These are phyloP conservation scores for Drosophila suzukii DNA, from an alignment of 1,140 invertebrate genomes.

Conservation along the genomic window DNA sequence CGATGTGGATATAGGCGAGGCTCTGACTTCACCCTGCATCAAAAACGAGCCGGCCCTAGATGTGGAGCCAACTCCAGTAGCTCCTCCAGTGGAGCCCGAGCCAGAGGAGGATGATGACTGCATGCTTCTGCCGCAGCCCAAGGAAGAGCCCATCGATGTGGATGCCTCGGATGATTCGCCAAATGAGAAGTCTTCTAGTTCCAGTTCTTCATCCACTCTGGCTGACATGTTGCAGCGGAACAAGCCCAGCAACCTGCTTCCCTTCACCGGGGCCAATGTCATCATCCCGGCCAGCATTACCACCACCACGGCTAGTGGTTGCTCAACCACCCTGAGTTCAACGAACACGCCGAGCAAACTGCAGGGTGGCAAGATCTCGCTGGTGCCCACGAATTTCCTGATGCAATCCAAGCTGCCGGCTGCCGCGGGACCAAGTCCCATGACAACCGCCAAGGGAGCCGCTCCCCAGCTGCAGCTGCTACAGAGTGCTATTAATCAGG, in stretches of 20 bases:
- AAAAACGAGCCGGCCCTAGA: slow-evolving; percentile 64
- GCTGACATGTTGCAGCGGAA: slow-evolving; percentile 62
- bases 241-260: slow-evolving; percentile 52
- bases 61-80: slow-evolving; percentile 7
- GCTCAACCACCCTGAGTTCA: slow-evolving; percentile 23
- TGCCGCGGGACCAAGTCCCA: slow-evolving; percentile 34
- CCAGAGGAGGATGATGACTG: slow-evolving; percentile 71
- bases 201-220: slow-evolving; percentile 53
- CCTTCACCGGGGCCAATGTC: slow-evolving; percentile 65
- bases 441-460: slow-evolving; percentile 23
- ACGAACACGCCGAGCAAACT: slow-evolving; percentile 32
- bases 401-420: slow-evolving; percentile 72
- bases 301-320: slow-evolving; percentile 37
- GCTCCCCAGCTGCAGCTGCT: slow-evolving; percentile 59
- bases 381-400: slow-evolving; percentile 81
- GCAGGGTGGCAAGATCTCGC: slow-evolving; percentile 69
- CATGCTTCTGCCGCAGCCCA: slow-evolving; percentile 64
- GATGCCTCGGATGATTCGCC: slow-evolving; percentile 67
- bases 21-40: slow-evolving; percentile 55
- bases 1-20: slow-evolving; percentile 84
- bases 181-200: slow-evolving; percentile 25
- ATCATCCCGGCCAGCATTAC: slow-evolving; percentile 61
- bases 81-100: slow-evolving; percentile 16
- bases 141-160: slow-evolving; percentile 83
- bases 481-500: slow-evolving; percentile 68